Conservation (phyloP, 2,888 invertebrate genomes). For the Leistus spinibarbis region DNA sequence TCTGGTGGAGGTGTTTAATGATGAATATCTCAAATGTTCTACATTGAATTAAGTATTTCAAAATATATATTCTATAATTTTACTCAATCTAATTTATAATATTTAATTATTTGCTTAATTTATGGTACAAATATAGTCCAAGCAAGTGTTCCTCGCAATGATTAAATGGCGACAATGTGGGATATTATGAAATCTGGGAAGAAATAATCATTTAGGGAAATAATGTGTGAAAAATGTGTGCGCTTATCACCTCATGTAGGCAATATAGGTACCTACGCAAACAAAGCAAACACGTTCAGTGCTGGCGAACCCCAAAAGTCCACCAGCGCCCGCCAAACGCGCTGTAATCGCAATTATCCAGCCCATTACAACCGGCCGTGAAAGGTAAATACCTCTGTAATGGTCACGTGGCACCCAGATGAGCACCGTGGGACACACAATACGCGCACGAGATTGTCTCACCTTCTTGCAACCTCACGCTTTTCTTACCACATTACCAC, state of each 20-base stretch:
- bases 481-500: neutral
- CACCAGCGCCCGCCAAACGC: constrained; percentile 53
- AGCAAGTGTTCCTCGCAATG: neutral
- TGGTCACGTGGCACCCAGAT: constrained; percentile 54
- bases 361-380: constrained; percentile 52
- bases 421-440: constrained; percentile 51
- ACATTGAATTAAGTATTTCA: too few relatives aligned
- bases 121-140: too few relatives aligned
- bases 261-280: neutral
- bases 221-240: neutral
- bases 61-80: too few relatives aligned
- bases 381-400: constrained; percentile 48
- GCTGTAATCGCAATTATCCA: constrained; percentile 42
- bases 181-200: neutral
- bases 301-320: constrained; percentile 44
- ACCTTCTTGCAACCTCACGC: neutral
- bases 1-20: too few relatives aligned
- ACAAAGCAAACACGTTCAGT: neutral
- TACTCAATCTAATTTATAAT: too few relatives aligned
- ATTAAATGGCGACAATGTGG: neutral
- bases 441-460: constrained; percentile 23
- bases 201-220: neutral
- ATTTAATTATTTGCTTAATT: too few relatives aligned
- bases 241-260: neutral
- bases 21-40: too few relatives aligned